These are phyloP conservation scores for Lithophane semibrunnea DNA, from an alignment of 2,888 invertebrate species.

Conservation along the genomic window DNA sequence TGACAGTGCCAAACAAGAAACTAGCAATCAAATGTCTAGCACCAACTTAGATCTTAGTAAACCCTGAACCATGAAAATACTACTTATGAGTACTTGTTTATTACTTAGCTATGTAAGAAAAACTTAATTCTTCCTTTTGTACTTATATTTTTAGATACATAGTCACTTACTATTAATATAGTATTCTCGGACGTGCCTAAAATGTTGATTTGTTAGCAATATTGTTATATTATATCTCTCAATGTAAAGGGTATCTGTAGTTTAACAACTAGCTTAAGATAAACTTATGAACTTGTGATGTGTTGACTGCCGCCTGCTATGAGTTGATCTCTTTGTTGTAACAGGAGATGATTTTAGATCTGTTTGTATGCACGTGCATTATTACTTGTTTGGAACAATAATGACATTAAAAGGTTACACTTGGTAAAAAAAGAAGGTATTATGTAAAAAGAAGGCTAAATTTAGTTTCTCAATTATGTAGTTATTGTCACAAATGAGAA, in stretches of 20 bases:
- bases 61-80: conserved; percentile 76
- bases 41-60: conserved; percentile 80
- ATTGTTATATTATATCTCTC: conserved; percentile 75
- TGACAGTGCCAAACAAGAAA: conserved; percentile 83
- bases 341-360: conserved; percentile 62
- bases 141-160: conserved; percentile 83
- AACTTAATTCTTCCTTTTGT: conserved; percentile 87
- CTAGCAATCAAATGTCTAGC: conserved; percentile 77
- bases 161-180: conserved; percentile 80
- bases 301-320: conserved; percentile 64
- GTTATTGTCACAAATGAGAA: conserved; percentile 63
- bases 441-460: conserved; percentile 16
- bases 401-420: conserved; percentile 9
- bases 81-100: conserved; percentile 70
- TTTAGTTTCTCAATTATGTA: conserved; percentile 14
- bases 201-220: conserved; percentile 83
- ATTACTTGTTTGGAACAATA: conserved; percentile 62
- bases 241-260: conserved; percentile 69
- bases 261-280: conserved; percentile 66
- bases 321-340: conserved; percentile 55
- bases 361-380: conserved; percentile 64
- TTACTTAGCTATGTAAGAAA: conserved; percentile 79
- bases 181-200: conserved; percentile 88
- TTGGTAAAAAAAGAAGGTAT: conserved; percentile 6
- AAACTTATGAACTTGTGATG: conserved; percentile 65